Percentiles rank a stretch among this genome's conserved stretches.
Conservation (phyloP, 35 echinoderm and acorn worm species). For the Acanthaster planci region DNA sequence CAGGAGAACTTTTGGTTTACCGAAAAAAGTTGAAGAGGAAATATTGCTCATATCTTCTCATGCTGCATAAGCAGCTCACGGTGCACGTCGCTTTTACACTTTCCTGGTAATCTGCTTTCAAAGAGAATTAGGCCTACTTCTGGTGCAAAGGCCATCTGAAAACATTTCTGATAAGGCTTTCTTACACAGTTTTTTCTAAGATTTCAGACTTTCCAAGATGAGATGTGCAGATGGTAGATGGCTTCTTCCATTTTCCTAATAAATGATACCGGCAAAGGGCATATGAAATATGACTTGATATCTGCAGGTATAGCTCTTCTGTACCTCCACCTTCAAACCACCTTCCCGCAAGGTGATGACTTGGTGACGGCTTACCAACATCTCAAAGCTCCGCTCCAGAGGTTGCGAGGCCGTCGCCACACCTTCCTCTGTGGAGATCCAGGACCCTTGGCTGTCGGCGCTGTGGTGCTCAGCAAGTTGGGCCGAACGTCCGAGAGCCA, state of each 20-base stretch:
- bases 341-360: constrained; percentile 27
- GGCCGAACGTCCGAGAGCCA: constrained; percentile 9
- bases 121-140: too few relatives aligned
- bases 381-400: constrained; percentile 47
- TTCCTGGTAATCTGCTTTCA: too few relatives aligned
- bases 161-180: too few relatives aligned
- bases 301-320: constrained; percentile 53
- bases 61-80: too few relatives aligned
- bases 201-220: neutral
- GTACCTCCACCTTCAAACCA: constrained; percentile 59
- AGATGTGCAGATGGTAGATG: neutral
- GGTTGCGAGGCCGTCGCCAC: constrained; percentile 36
- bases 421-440: constrained; percentile 78
- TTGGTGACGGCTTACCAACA: constrained; percentile 50
- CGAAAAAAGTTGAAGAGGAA: too few relatives aligned
- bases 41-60: too few relatives aligned
- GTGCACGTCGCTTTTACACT: too few relatives aligned
- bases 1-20: too few relatives aligned
- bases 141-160: too few relatives aligned
- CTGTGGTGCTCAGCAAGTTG: constrained; percentile 46
- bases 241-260: neutral
- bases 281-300: neutral
- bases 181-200: neutral
- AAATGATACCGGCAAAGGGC: neutral
- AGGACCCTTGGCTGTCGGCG: constrained; percentile 59